A percentile compares a stretch with the other conserved stretches of the same genome.
Conservation (phyloP, 2,888 invertebrate species). For the Timema cristinae region DNA sequence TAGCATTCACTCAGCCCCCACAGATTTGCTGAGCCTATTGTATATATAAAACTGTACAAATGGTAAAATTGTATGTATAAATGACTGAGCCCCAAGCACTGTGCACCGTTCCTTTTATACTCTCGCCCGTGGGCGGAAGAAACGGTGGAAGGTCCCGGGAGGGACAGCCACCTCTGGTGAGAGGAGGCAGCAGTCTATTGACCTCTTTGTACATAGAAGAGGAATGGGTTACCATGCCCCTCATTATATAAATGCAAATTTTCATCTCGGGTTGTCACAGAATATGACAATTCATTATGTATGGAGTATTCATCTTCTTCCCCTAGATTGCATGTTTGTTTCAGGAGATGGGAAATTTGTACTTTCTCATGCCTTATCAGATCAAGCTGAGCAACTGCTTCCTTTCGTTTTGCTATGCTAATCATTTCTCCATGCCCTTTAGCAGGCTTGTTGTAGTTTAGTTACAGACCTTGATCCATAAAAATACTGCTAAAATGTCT, state of each 20-base stretch:
- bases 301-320: conserved; percentile 5
- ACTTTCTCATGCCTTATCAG: conserved; percentile 4
- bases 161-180: no score
- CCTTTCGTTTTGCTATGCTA: not conserved
- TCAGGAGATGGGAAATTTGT: not conserved
- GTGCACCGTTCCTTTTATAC: no score
- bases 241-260: not conserved
- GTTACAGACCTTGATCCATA: conserved; percentile 1
- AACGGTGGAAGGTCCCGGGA: no score
- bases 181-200: no score
- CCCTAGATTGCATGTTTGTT: conserved; percentile 1
- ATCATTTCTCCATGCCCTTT: conserved; percentile 5
- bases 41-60: no score
- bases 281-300: conserved; percentile 7
- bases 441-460: not conserved
- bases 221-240: not conserved
- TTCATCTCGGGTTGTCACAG: not conserved
- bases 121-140: no score
- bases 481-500: conserved; percentile 4
- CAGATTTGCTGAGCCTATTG: no score
- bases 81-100: no score
- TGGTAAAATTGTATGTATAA: no score
- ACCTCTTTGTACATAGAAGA: no score
- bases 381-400: not conserved
- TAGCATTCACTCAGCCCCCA: no score